Conservation (phyloP, 2,113 vertebrate species). For the Nerophis ophidion region DNA sequence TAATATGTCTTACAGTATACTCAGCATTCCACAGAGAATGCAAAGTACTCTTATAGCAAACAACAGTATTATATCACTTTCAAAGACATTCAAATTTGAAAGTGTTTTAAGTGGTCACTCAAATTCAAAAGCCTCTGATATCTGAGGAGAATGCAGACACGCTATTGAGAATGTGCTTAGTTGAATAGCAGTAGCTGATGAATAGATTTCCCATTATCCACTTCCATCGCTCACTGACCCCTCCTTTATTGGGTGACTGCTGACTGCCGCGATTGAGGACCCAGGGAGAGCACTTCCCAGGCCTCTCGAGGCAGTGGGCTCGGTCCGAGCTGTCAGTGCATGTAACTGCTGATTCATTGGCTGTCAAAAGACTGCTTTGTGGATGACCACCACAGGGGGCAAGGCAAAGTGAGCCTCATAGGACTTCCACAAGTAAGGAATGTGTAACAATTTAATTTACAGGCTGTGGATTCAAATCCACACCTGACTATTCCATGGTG, state of each 20-base stretch:
- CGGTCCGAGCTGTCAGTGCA: conserved; percentile 68
- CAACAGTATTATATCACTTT: conserved; percentile 52
- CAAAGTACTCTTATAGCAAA: conserved; percentile 21
- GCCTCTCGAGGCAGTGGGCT: conserved; percentile 47
- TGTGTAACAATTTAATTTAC: conserved; percentile 52
- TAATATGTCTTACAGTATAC: conserved; percentile 3
- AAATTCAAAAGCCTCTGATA: conserved; percentile 52
- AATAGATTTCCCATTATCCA: conserved; percentile 70
- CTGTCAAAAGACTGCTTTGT: conserved; percentile 73
- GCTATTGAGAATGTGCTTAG: conserved; percentile 53
- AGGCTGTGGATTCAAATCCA: conserved; percentile 20
- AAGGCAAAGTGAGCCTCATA: conserved; percentile 32
- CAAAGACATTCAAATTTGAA: conserved; percentile 52
- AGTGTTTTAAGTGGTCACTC: conserved; percentile 57
- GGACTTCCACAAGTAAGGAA: conserved; percentile 49
- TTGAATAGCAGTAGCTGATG: conserved; percentile 57
- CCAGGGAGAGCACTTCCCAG: conserved; percentile 62
- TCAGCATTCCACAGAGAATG: conserved; percentile 2
- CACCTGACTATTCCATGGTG: background rate
- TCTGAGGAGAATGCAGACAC: conserved; percentile 53
- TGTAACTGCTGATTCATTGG: conserved; percentile 76
- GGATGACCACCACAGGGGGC: conserved; percentile 55
- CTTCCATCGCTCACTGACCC: conserved; percentile 68
- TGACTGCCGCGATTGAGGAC: conserved; percentile 61
- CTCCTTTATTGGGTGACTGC: conserved; percentile 66